These are phyloP conservation scores for Lordiphosa andalusiaca DNA, from an alignment of 2,888 invertebrate genomes.

Conservation along the genomic window DNA sequence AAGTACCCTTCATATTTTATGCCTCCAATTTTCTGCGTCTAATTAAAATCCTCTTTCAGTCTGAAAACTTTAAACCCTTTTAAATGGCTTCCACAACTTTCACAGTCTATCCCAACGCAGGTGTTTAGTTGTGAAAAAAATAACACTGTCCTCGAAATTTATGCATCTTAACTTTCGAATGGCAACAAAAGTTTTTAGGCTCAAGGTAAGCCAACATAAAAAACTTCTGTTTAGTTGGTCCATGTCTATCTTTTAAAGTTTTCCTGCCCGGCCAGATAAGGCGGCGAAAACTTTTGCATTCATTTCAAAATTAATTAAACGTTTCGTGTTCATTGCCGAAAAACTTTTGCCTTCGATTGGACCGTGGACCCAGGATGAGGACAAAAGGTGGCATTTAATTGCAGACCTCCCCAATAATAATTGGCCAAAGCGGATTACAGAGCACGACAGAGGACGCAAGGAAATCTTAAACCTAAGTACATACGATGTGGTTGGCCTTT, in stretches of 20 bases:
- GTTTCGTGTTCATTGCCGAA: constrained; percentile 19
- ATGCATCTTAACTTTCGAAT: constrained; percentile 38
- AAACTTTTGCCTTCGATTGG: constrained; percentile 10
- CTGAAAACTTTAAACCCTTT: constrained; percentile 20
- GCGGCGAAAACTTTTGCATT: constrained; percentile 47
- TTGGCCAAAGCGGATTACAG: constrained; percentile 59
- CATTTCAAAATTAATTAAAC: constrained; percentile 65
- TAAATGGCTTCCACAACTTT: constrained; percentile 17
- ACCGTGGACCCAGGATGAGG: constrained; percentile 2
- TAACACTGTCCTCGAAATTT: constrained; percentile 6
- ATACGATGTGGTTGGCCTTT: constrained; percentile 5
- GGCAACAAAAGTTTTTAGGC: constrained; percentile 49
- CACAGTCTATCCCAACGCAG: constrained; percentile 13
- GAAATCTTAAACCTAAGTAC: constrained; percentile 14
- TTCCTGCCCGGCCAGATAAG: constrained; percentile 46
- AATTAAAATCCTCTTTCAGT: constrained; percentile 20
- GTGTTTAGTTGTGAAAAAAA: constrained; percentile 63
- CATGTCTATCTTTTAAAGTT: constrained; percentile 48
- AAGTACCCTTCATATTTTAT: constrained; percentile 16
- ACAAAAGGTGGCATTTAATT: constrained; percentile 53
- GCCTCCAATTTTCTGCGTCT: constrained; percentile 10
- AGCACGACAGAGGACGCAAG: background rate
- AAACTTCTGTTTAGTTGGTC: constrained; percentile 34
- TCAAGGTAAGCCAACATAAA: constrained; percentile 39
- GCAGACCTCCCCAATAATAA: constrained; percentile 51